Percentiles rank a stretch among this genome's conserved stretches.
Evolutionary conservation across 2,797 vertebrate species (phyloP).

Genomic region (Manis crassicaudata): DNA sequence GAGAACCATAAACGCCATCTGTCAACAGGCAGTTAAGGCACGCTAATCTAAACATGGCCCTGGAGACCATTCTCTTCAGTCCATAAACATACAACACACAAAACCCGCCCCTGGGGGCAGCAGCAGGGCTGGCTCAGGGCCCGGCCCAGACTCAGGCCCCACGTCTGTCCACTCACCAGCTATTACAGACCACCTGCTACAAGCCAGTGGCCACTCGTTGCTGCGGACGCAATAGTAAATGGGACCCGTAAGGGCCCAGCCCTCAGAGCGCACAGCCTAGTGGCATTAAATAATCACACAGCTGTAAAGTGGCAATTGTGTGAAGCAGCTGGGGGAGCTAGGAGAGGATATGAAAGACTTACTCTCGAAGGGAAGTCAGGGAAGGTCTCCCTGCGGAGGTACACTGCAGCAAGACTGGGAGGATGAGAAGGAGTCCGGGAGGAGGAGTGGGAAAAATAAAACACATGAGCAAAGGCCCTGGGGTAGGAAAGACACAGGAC

Average conservation of each 20-base stretch:
- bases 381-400: neutral
- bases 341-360: neutral
- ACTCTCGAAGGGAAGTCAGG: neutral
- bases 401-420: neutral
- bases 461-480: neutral
- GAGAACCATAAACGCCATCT: slow-evolving; percentile 53
- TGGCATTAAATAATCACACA: neutral
- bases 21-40: slow-evolving; percentile 50
- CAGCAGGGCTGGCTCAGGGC: neutral
- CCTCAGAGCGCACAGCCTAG: neutral
- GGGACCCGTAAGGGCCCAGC: neutral
- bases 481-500: neutral
- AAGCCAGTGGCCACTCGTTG: neutral
- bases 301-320: neutral
- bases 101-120: neutral
- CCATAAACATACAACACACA: neutral
- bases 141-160: neutral
- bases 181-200: neutral
- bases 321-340: neutral
- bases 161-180: fast-evolving
- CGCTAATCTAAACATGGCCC: slow-evolving; percentile 58
- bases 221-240: neutral
- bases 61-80: neutral
- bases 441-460: neutral
- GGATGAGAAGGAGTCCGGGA: neutral